These are phyloP conservation scores for Penelope pileata DNA, from an alignment of 2,113 vertebrate species.

Conservation along the genomic window DNA sequence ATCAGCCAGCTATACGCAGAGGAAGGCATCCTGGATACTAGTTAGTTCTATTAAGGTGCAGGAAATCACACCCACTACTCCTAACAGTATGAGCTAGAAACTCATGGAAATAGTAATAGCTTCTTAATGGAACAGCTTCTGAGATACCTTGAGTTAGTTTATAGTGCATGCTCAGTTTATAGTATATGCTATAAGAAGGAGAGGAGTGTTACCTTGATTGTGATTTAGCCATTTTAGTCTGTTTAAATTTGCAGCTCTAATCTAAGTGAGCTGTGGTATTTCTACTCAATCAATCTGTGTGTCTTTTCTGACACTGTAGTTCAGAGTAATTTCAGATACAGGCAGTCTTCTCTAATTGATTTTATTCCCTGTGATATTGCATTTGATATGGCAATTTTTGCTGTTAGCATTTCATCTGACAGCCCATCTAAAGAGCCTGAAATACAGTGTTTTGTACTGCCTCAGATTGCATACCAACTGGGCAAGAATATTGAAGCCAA, in stretches of 20 bases:
- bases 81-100: background rate
- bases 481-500: background rate
- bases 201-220: background rate
- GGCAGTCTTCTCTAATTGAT: background rate
- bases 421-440: background rate
- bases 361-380: background rate
- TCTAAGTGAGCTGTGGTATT: background rate
- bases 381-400: constrained; percentile 16
- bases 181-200: background rate
- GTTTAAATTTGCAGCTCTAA: background rate
- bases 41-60: background rate
- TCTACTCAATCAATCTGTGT: background rate
- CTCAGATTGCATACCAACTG: background rate
- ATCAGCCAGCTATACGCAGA: background rate
- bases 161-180: background rate
- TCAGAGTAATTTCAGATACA: background rate
- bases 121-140: background rate
- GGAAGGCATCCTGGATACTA: background rate
- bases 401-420: background rate
- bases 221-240: background rate
- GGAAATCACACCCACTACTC: background rate
- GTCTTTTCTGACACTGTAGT: background rate
- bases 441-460: background rate
- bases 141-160: too few relatives aligned
- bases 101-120: background rate